These are phyloP conservation scores for Bos taurus DNA, from an alignment of 2,113 vertebrate genomes.

Conservation along the genomic window ARS-UCD2.0 NC_037349.1:16443501-16444000, in stretches of 20 bases:
- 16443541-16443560: constrained; percentile 72
- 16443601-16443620: constrained; percentile 69
- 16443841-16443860: constrained; percentile 72
- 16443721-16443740: constrained; percentile 71
- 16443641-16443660: constrained; percentile 70
- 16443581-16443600: constrained; percentile 66
- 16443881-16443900: constrained; percentile 65
- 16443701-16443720: constrained; percentile 68
- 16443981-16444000: constrained; percentile 67
- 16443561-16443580: constrained; percentile 70
- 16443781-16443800: constrained; percentile 67
- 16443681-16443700: constrained; percentile 70
- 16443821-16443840: constrained; percentile 62
- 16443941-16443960: constrained; percentile 64
- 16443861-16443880: constrained; percentile 62
- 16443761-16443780: constrained; percentile 64
- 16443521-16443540: constrained; percentile 67
- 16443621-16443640: constrained; percentile 66
- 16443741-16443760: constrained; percentile 64
- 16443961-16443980: constrained; percentile 71
- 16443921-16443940: constrained; percentile 68
- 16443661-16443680: constrained; percentile 66
- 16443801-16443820: constrained; percentile 65
- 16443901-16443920: constrained; percentile 68
- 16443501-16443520: constrained; percentile 70